These are phyloP conservation scores for Thereva unica DNA, from an alignment of 2,888 invertebrate genomes.

Conservation along the genomic window DNA sequence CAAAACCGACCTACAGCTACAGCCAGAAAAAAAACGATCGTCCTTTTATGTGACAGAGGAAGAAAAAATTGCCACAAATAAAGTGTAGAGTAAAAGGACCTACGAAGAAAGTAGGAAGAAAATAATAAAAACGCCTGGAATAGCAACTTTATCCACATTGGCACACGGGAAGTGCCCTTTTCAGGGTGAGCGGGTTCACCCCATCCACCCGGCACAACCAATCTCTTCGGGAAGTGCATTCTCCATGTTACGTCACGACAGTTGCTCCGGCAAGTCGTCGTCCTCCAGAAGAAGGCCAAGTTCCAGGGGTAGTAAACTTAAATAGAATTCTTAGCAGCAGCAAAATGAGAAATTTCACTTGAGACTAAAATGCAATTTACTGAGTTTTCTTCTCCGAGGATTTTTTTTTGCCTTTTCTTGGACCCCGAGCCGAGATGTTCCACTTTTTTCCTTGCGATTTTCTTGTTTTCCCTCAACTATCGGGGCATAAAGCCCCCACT, in stretches of 20 bases:
- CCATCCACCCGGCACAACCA: neutral
- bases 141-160: slow-evolving; percentile 5
- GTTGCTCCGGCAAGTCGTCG: neutral
- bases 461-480: no score
- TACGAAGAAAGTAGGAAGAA: slow-evolving; percentile 14
- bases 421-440: no score
- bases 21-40: no score
- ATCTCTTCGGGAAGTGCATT: slow-evolving; percentile 11
- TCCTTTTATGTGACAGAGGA: no score
- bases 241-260: slow-evolving; percentile 18
- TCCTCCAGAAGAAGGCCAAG: slow-evolving; percentile 12
- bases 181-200: no score
- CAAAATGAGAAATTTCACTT: slow-evolving; percentile 32
- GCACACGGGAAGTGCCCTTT: no score
- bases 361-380: slow-evolving; percentile 33
- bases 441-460: no score
- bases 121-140: slow-evolving; percentile 33
- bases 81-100: slow-evolving; percentile 7
- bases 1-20: no score
- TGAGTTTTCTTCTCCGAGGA: slow-evolving; percentile 6
- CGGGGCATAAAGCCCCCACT: no score
- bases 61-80: no score
- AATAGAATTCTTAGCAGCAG: slow-evolving; percentile 31
- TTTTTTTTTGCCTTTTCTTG: slow-evolving; percentile 3
- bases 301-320: slow-evolving; percentile 29